Conservation (phyloP, 2,888 invertebrate species). For the Chironomus riparius region DNA sequence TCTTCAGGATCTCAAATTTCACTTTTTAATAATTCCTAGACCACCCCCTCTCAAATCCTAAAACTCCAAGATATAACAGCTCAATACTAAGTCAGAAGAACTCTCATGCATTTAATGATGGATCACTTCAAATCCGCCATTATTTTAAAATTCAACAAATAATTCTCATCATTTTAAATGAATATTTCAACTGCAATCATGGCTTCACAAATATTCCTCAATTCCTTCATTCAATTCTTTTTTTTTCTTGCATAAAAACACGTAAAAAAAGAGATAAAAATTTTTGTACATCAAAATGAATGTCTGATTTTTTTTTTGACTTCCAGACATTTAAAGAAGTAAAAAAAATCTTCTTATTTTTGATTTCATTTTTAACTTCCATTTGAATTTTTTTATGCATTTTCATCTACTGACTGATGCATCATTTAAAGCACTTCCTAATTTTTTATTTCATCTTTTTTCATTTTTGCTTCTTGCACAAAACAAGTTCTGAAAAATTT, state of each 20-base stretch:
- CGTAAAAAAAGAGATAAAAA: background rate
- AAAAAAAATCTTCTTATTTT: background rate
- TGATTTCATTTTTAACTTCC: conserved; percentile 19
- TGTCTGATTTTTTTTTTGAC: background rate
- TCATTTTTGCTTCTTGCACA: background rate
- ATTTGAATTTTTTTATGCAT: conserved; percentile 2
- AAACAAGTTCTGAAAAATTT: too few relatives aligned
- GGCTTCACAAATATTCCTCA: background rate
- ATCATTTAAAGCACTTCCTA: conserved; percentile 22
- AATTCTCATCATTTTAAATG: too few relatives aligned
- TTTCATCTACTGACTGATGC: background rate
- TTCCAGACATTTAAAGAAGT: conserved; percentile 20
- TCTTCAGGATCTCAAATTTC: too few relatives aligned
- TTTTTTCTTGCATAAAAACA: background rate
- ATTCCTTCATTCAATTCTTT: background rate
- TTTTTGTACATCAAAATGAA: conserved; percentile 3
- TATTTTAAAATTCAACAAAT: too few relatives aligned
- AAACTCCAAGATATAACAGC: too few relatives aligned
- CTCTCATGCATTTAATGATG: too few relatives aligned
- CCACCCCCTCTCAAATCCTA: too few relatives aligned
- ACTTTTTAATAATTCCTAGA: too few relatives aligned
- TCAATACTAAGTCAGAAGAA: too few relatives aligned
- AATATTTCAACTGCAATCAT: background rate
- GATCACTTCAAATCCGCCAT: too few relatives aligned
- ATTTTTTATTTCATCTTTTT: background rate